phyloP scores from a whole-genome alignment of 2,888 invertebrate species.

The Elmis aenea region DNA sequence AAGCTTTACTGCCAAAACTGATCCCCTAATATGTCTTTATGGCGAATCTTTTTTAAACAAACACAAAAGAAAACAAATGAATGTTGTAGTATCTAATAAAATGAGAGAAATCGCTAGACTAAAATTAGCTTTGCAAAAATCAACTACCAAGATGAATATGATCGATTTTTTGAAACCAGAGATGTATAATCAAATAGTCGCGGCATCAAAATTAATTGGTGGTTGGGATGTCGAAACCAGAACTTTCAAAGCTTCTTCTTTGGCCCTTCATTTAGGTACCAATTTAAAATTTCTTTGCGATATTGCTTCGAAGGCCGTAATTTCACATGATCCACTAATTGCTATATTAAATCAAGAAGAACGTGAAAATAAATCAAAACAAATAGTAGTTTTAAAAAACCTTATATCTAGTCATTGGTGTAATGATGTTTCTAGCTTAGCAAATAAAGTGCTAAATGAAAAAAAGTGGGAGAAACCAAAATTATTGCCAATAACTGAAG shows the following conservation, averaged over 20 bases:
- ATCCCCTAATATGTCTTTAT: constrained; percentile 10
- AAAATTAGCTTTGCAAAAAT: constrained; percentile 3
- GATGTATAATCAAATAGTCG: constrained; percentile 4
- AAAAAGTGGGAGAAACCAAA: constrained; percentile 12
- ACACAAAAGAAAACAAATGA: constrained; percentile 11
- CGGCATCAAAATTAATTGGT: constrained; percentile 9
- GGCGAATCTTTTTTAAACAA: constrained; percentile 10
- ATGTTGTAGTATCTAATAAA: constrained; percentile 10
- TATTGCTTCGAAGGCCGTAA: constrained; percentile 9
- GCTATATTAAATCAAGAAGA: not conserved
- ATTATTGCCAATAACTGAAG: constrained; percentile 12
- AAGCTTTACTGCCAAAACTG: constrained; percentile 8
- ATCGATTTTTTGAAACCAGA: constrained; percentile 9
- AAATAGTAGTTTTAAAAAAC: constrained; percentile 6
- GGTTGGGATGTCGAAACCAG: constrained; percentile 8
- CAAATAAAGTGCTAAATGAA: constrained; percentile 13
- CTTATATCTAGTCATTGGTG: constrained; percentile 12
- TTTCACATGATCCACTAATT: constrained; percentile 9
- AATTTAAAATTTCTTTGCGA: constrained; percentile 14
- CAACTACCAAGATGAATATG: constrained; percentile 1
- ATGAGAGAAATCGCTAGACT: constrained; percentile 12
- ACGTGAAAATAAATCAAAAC: constrained; percentile 1
- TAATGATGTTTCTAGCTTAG: constrained; percentile 15
- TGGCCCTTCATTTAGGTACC: constrained; percentile 11
- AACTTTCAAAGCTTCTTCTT: constrained; percentile 8